Evolutionary conservation across 2,888 invertebrate species (phyloP).

Genomic region (Scaptomyza flava): DNA sequence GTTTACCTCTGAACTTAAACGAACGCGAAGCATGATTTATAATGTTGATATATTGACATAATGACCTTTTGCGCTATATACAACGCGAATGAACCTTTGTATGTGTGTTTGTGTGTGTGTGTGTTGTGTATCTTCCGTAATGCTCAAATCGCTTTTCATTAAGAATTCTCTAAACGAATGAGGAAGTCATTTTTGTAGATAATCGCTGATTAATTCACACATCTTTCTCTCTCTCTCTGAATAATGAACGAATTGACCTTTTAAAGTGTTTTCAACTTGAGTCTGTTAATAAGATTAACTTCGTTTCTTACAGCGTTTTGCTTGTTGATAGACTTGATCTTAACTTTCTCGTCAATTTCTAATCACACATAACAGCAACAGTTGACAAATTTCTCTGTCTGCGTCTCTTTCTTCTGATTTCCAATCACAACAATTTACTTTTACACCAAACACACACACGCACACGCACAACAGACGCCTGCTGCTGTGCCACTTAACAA

Average conservation of each 20-base stretch:
- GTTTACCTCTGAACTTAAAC: conserved; percentile 38
- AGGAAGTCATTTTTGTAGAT: conserved; percentile 31
- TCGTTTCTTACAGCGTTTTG: too few species aligned
- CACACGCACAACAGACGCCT: conserved; percentile 1
- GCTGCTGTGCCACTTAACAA: conserved; percentile 72
- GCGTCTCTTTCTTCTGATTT: conserved; percentile 2
- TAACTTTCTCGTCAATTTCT: not conserved
- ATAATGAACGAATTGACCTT: conserved; percentile 46
- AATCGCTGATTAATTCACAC: conserved; percentile 29
- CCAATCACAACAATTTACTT: conserved; percentile 9
- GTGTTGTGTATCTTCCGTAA: conserved; percentile 54
- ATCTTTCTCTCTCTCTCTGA: conserved; percentile 4
- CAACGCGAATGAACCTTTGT: conserved; percentile 26
- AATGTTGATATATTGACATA: conserved; percentile 66
- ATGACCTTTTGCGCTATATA: conserved; percentile 75
- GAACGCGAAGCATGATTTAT: conserved; percentile 6
- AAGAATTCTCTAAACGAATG: conserved; percentile 22
- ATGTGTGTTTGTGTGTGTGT: not conserved
- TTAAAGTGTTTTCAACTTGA: conserved; percentile 61
- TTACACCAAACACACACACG: conserved; percentile 24
- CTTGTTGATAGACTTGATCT: not conserved
- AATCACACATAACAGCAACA: conserved; percentile 11
- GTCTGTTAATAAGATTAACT: not conserved
- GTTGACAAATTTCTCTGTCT: conserved; percentile 53
- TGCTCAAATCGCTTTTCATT: conserved; percentile 44